Percentiles rank a stretch among this genome's conserved stretches.
These are phyloP conservation scores for Nomada goodeniana DNA, from an alignment of 2,888 invertebrate genomes.

Conservation along the genomic window DNA sequence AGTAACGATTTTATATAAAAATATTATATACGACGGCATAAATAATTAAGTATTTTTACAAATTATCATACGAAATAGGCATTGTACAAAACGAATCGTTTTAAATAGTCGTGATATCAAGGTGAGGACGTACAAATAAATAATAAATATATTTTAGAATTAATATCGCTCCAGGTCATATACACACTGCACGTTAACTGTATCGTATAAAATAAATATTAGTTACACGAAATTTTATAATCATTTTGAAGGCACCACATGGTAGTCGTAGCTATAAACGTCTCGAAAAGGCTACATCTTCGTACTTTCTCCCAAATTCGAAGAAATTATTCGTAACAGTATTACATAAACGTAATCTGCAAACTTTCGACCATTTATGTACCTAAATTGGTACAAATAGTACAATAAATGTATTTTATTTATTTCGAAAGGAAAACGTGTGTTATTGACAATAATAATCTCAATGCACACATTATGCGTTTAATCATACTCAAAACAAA, in stretches of 20 bases:
- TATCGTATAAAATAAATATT: slow-evolving; percentile 70
- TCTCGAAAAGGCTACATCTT: slow-evolving; percentile 28
- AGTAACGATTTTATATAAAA: slow-evolving; percentile 78
- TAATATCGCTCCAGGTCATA: slow-evolving; percentile 76
- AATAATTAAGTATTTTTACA: slow-evolving; percentile 83
- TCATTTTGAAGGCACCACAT: slow-evolving; percentile 51
- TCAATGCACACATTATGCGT: slow-evolving; percentile 41
- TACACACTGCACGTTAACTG: slow-evolving; percentile 70
- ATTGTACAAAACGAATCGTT: slow-evolving; percentile 79
- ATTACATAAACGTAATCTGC: slow-evolving; percentile 57
- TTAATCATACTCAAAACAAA: slow-evolving; percentile 40
- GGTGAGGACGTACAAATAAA: slow-evolving; percentile 80
- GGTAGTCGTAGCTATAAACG: slow-evolving; percentile 46
- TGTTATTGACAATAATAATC: slow-evolving; percentile 14
- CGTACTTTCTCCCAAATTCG: slow-evolving; percentile 51
- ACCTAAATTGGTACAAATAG: slow-evolving; percentile 47
- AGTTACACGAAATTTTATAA: slow-evolving; percentile 52
- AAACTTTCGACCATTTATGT: slow-evolving; percentile 18
- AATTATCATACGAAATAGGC: slow-evolving; percentile 76
- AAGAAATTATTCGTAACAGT: slow-evolving; percentile 36
- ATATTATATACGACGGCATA: slow-evolving; percentile 79
- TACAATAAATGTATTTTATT: slow-evolving; percentile 18
- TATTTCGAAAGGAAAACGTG: slow-evolving; percentile 4
- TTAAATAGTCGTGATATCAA: slow-evolving; percentile 78
- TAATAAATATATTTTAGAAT: slow-evolving; percentile 82